These are phyloP conservation scores for Onychostoma macrolepis DNA, from an alignment of 2,113 vertebrate species.

Conservation along the genomic window DNA sequence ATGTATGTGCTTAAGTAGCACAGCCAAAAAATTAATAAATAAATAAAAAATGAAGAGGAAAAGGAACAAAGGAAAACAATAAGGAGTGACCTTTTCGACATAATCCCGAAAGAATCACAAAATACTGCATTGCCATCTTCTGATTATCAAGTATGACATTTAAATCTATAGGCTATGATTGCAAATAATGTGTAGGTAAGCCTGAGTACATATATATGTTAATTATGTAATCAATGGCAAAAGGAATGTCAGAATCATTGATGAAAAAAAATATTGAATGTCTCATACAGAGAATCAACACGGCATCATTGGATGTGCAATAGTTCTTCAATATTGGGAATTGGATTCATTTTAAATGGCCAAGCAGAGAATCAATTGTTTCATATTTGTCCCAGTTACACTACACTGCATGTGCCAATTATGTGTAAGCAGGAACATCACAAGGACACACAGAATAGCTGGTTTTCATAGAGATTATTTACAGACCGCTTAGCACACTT, in stretches of 20 bases:
- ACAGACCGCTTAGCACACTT: not conserved
- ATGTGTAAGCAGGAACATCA: not conserved
- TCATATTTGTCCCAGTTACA: not conserved
- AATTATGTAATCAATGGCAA: not conserved
- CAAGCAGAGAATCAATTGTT: not conserved
- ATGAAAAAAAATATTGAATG: not conserved
- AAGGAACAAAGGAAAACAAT: not conserved
- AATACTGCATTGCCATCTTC: conserved; percentile 6
- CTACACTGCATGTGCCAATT: not conserved
- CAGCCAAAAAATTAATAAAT: not conserved
- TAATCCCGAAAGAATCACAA: conserved; percentile 33
- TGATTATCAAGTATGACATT: conserved; percentile 44
- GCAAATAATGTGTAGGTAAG: not conserved
- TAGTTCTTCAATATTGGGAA: not conserved
- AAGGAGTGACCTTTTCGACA: conserved; percentile 42
- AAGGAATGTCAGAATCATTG: not conserved
- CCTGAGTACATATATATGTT: too few relatives aligned
- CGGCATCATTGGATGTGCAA: not conserved
- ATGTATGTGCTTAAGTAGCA: not conserved
- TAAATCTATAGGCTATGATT: conserved; percentile 9
- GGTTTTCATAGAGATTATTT: not conserved
- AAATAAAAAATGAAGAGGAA: not conserved
- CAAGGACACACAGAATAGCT: not conserved
- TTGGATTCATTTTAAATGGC: not conserved
- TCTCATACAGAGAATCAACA: not conserved